Evolutionary conservation across 2,113 vertebrate species (phyloP).

Genomic region (Chamaea fasciata): DNA sequence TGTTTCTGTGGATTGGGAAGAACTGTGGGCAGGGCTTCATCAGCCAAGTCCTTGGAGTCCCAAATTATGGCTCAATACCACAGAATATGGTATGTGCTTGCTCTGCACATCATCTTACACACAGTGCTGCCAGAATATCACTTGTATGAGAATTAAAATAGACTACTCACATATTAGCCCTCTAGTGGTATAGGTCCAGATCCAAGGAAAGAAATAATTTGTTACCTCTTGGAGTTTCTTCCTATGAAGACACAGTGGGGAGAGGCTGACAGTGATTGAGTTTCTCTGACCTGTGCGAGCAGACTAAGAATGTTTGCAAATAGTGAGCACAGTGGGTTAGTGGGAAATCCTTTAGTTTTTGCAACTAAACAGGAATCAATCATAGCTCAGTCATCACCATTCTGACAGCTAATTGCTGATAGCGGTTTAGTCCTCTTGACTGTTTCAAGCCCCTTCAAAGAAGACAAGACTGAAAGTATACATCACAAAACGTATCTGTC

Average conservation of each 20-base stretch:
- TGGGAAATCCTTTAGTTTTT: background rate
- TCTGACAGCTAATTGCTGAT: background rate
- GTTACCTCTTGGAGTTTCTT: background rate
- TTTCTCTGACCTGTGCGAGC: background rate
- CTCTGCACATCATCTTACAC: background rate
- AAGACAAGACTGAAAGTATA: background rate
- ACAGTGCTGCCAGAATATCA: background rate
- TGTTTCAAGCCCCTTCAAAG: background rate
- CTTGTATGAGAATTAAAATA: background rate
- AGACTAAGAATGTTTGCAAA: background rate
- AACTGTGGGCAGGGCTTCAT: constrained; percentile 87
- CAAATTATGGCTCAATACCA: constrained; percentile 83
- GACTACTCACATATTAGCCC: background rate
- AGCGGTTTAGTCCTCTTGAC: background rate
- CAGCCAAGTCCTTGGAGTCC: constrained; percentile 86
- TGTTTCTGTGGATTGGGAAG: constrained; percentile 91
- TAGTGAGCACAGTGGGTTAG: background rate
- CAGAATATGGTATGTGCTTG: constrained; percentile 81
- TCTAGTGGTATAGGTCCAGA: background rate
- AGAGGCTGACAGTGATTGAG: background rate
- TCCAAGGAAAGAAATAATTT: background rate
- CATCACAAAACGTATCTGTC: background rate
- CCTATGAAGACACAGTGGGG: background rate
- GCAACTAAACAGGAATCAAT: background rate
- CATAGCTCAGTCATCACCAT: background rate